Evolutionary conservation across 2,113 vertebrate species (phyloP).

Genomic region (Hemiprocne comata): DNA sequence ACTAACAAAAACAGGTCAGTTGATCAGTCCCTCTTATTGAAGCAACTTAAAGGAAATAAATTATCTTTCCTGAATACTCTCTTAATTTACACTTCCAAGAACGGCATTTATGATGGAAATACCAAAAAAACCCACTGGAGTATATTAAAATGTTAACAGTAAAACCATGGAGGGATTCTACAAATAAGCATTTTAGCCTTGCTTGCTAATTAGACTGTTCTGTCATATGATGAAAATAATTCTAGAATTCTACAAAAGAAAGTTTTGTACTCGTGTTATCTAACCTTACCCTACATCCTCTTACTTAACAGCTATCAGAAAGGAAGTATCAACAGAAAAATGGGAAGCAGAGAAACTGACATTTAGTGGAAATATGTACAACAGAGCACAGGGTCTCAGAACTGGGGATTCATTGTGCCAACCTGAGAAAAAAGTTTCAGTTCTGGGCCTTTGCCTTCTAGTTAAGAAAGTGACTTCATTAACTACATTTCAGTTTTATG

Average conservation of each 20-base stretch:
- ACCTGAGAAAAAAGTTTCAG: background rate
- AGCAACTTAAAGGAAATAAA: background rate
- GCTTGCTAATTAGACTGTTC: background rate
- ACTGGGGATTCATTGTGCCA: background rate
- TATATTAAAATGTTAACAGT: background rate
- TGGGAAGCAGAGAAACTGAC: background rate
- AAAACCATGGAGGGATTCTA: background rate
- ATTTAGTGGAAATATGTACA: background rate
- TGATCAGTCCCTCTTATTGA: background rate
- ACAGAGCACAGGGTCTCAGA: background rate
- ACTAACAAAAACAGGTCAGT: conserved; percentile 76
- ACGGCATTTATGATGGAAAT: background rate
- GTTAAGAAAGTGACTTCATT: background rate
- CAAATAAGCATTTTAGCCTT: background rate
- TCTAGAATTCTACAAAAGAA: background rate
- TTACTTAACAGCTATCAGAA: background rate
- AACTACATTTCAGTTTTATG: background rate
- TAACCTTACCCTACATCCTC: background rate
- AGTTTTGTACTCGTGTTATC: background rate
- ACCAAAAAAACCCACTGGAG: background rate
- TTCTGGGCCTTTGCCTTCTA: background rate
- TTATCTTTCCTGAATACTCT: background rate
- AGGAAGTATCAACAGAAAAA: conserved; percentile 17
- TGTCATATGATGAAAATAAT: background rate
- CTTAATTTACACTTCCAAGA: background rate